phyloP scores from a whole-genome alignment of 2,888 invertebrate species.

The Xylota segnis region DNA sequence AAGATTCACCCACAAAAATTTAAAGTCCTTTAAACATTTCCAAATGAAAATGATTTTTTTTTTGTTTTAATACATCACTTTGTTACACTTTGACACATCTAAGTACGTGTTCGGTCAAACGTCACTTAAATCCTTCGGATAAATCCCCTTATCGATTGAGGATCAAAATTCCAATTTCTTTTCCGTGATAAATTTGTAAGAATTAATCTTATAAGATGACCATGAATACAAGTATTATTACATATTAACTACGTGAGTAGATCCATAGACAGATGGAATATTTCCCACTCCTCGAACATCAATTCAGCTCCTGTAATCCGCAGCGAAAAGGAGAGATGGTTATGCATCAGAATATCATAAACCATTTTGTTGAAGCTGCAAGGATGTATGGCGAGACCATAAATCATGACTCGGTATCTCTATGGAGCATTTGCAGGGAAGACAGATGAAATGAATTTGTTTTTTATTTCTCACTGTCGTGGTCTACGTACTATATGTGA shows the following conservation, averaged over 20 bases:
- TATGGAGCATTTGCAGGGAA: background rate
- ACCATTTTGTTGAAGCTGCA: background rate
- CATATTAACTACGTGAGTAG: constrained; percentile 3
- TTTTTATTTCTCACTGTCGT: background rate
- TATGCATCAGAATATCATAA: background rate
- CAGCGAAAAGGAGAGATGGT: background rate
- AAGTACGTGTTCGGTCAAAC: background rate
- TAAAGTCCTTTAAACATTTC: too few species aligned
- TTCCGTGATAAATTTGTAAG: background rate
- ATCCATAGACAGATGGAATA: background rate
- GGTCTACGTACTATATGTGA: too few species aligned
- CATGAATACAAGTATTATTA: background rate
- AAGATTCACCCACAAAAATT: too few species aligned
- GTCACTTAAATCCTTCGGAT: background rate
- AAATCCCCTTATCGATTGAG: constrained; percentile 9
- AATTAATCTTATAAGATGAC: constrained; percentile 6
- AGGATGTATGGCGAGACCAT: background rate
- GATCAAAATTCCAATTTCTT: constrained; percentile 3
- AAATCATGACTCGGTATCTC: background rate
- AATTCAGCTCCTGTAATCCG: background rate
- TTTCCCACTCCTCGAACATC: background rate
- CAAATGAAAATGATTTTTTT: too few species aligned
- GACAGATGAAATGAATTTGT: background rate
- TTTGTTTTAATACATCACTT: background rate
- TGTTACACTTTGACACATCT: background rate